Evolutionary conservation across 2,113 vertebrate species (phyloP).

Genomic region (Phasianus colchicus): DNA sequence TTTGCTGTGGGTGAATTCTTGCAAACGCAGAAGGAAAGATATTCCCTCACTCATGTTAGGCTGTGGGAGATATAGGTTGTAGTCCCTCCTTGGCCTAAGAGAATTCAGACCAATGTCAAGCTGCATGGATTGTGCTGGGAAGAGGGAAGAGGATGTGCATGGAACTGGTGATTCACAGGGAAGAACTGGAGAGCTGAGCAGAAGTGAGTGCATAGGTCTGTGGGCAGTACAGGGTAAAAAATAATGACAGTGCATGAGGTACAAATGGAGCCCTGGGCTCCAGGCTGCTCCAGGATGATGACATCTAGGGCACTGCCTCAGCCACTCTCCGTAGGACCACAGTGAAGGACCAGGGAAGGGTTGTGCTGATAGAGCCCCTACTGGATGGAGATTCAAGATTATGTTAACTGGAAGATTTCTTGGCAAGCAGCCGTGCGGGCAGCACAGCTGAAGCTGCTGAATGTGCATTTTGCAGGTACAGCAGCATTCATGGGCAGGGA

Average conservation of each 20-base stretch:
- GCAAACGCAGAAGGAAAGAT: not conserved
- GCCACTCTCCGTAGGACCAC: accelerated
- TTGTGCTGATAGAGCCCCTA: not conserved
- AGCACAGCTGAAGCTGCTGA: not conserved
- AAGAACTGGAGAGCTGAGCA: not conserved
- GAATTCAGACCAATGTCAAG: not conserved
- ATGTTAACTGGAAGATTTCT: not conserved
- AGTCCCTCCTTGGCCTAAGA: not conserved
- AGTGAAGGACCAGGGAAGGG: accelerated
- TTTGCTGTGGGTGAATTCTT: not conserved
- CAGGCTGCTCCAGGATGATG: not conserved
- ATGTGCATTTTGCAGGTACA: not conserved
- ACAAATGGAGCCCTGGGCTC: not conserved
- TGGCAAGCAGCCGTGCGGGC: not conserved
- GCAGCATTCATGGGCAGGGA: not conserved
- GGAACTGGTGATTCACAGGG: not conserved
- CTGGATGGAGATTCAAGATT: not conserved
- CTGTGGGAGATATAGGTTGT: not conserved
- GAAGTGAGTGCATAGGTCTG: not conserved
- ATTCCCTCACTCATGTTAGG: not conserved
- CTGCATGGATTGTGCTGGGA: not conserved
- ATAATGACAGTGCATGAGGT: not conserved
- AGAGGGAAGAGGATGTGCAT: not conserved
- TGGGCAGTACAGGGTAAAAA: not conserved
- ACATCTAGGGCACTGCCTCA: not conserved